These are phyloP conservation scores for Protaetia brevitarsis DNA, from an alignment of 1,140 invertebrate genomes.

Conservation along the genomic window DNA sequence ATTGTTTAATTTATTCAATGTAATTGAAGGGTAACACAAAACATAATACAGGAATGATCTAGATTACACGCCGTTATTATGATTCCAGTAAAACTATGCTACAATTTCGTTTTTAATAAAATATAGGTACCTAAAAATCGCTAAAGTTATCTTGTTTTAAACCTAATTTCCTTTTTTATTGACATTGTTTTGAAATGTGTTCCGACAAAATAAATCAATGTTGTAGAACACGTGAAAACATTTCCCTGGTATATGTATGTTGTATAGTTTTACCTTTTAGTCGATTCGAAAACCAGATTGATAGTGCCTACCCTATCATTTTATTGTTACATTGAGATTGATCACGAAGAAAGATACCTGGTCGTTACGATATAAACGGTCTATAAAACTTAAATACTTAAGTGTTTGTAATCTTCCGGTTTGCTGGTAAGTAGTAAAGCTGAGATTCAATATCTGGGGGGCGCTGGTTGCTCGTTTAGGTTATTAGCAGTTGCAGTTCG, in stretches of 20 bases:
- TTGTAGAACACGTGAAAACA: too few species aligned
- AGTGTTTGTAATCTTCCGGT: neutral
- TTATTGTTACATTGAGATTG: too few species aligned
- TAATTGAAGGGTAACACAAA: neutral
- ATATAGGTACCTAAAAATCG: constrained; percentile 4
- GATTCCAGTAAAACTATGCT: neutral
- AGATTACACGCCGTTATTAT: neutral
- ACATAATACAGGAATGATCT: neutral
- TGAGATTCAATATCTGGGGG: constrained; percentile 14
- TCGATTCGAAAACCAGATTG: too few species aligned
- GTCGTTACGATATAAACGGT: too few species aligned
- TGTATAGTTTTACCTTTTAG: too few species aligned
- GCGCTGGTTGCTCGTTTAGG: constrained; percentile 1
- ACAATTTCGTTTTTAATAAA: constrained; percentile 6
- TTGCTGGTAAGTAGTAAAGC: neutral
- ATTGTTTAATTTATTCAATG: neutral
- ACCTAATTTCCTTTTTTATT: constrained; percentile 8
- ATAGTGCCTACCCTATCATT: too few species aligned
- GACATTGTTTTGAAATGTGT: constrained; percentile 12
- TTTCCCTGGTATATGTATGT: too few species aligned
- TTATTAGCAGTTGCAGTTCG: constrained; percentile 85
- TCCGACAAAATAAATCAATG: too few species aligned
- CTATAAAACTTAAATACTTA: too few species aligned
- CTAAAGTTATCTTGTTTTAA: neutral
- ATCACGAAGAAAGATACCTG: too few species aligned